Percentiles rank a stretch among this genome's conserved stretches.
phyloP scores from a whole-genome alignment of 2,888 invertebrate species.

The Parnassius mnemosyne region DNA sequence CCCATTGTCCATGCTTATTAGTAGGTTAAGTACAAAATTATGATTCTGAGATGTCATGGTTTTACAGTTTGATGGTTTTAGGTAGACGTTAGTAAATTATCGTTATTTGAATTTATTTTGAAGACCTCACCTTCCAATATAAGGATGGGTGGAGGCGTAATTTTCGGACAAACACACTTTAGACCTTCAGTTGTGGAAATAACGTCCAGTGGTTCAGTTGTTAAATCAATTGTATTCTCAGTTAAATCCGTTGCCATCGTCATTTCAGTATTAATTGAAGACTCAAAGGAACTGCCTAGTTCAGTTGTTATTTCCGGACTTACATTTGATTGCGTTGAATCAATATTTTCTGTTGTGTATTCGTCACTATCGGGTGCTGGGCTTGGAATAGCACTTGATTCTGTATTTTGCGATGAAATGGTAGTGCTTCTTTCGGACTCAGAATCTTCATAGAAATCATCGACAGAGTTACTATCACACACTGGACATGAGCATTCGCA shows the following conservation, averaged over 20 bases:
- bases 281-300: slow-evolving; percentile 19
- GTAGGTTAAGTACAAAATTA: slow-evolving; percentile 51
- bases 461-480: slow-evolving; percentile 69
- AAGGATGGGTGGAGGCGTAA: slow-evolving; percentile 84
- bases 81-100: slow-evolving; percentile 72
- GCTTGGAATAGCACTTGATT: slow-evolving; percentile 29
- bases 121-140: slow-evolving; percentile 90
- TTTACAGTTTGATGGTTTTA: slow-evolving; percentile 51
- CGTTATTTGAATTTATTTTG: slow-evolving; percentile 54
- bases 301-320: slow-evolving; percentile 38
- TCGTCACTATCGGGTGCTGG: slow-evolving; percentile 27
- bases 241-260: slow-evolving; percentile 35
- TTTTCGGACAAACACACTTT: slow-evolving; percentile 68
- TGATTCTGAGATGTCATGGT: slow-evolving; percentile 36
- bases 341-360: slow-evolving; percentile 28
- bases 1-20: slow-evolving; percentile 55
- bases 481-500: slow-evolving; percentile 88
- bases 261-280: slow-evolving; percentile 9
- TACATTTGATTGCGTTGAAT: slow-evolving; percentile 34
- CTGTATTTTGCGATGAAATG: slow-evolving; percentile 31
- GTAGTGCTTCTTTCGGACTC: slow-evolving; percentile 45
- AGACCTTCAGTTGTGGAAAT: slow-evolving; percentile 47
- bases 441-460: slow-evolving; percentile 64
- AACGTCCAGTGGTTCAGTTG: slow-evolving; percentile 38
- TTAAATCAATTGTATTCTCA: slow-evolving; percentile 45